Evolutionary conservation across 1,140 invertebrate genomes (phyloP).

Genomic region (Zaprionus ghesquierei): DNA sequence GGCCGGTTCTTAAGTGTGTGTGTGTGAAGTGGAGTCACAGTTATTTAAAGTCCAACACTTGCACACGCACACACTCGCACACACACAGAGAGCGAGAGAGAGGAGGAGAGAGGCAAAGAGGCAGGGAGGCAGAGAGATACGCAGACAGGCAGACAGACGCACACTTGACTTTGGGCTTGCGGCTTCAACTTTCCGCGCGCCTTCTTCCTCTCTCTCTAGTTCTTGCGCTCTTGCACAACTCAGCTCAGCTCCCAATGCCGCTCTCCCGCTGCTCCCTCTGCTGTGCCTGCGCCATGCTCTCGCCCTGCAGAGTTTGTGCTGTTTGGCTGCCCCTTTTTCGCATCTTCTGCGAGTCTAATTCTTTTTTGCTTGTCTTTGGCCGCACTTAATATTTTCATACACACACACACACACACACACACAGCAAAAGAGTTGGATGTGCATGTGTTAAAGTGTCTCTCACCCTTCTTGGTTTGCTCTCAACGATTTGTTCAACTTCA

Average conservation of each 20-base stretch:
- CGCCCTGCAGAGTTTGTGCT: constrained; percentile 7
- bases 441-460: constrained; percentile 42
- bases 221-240: constrained; percentile 15
- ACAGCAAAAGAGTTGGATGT: neutral
- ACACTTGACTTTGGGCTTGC: constrained; percentile 51
- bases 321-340: constrained; percentile 40
- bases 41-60: constrained; percentile 59
- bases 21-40: constrained; percentile 38
- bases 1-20: constrained; percentile 65
- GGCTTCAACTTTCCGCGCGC: constrained; percentile 41
- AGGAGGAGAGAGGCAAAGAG: constrained; percentile 6
- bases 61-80: constrained; percentile 28
- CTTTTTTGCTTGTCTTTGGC: constrained; percentile 50
- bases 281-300: neutral
- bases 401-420: constrained; percentile 20
- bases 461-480: constrained; percentile 81
- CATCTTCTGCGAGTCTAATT: constrained; percentile 48
- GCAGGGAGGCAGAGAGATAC: constrained; percentile 13
- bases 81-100: neutral
- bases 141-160: constrained; percentile 18
- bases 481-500: constrained; percentile 81
- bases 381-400: constrained; percentile 49
- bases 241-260: constrained; percentile 12
- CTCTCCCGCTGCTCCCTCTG: neutral
- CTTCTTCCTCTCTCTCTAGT: constrained; percentile 26